These are phyloP conservation scores for Eospalax fontanierii DNA, from an alignment of 2,797 vertebrate species.

Conservation along the genomic window DNA sequence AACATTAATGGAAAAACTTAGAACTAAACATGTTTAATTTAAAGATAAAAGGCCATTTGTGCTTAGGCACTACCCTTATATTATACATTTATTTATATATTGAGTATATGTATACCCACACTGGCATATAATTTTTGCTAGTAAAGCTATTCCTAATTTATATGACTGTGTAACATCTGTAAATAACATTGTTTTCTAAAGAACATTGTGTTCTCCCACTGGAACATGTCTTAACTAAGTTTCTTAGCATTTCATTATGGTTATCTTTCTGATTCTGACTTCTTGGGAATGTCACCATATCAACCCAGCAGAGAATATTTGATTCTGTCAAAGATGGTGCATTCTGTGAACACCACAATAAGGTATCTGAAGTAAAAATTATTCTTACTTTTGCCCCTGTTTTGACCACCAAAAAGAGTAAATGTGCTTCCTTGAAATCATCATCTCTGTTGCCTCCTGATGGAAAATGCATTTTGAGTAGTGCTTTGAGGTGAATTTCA, in stretches of 20 bases:
- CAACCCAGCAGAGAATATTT: not conserved
- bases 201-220: not conserved
- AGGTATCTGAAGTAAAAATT: slow-evolving; percentile 44
- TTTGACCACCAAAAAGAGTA: slow-evolving; percentile 23
- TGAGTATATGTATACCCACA: not conserved
- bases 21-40: slow-evolving; percentile 47
- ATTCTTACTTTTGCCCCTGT: not conserved
- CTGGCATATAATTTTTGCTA: slow-evolving; percentile 51
- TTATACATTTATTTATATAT: not conserved
- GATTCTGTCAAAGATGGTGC: slow-evolving; percentile 29
- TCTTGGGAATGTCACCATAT: not conserved
- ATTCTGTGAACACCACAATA: not conserved
- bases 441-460: not conserved
- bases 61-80: slow-evolving; percentile 50
- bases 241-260: slow-evolving; percentile 1
- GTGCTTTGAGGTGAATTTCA: slow-evolving; percentile 32
- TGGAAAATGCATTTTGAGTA: slow-evolving; percentile 31
- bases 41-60: slow-evolving; percentile 15
- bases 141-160: slow-evolving; percentile 29
- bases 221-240: not conserved
- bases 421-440: not conserved
- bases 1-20: slow-evolving; percentile 17
- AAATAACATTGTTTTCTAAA: slow-evolving; percentile 57
- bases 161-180: slow-evolving; percentile 26
- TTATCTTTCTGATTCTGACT: slow-evolving; percentile 31